Base-by-base conservation (phyloP, 1,140 invertebrate genomes). In the Drosophila truncata region DNA sequence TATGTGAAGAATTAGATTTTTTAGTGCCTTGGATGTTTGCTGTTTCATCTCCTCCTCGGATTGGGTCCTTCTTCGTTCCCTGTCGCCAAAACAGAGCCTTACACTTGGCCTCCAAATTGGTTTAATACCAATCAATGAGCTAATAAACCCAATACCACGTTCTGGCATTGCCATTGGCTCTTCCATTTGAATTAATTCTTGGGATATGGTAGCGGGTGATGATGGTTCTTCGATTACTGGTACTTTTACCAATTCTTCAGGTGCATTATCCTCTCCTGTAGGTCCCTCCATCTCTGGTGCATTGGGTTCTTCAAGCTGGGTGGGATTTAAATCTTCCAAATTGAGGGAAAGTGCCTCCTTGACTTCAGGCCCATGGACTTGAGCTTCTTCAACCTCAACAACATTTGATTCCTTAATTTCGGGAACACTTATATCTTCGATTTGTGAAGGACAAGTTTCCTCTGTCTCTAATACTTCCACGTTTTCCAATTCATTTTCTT, bases 71-170 rank as follows among this genome's bases (percentile, higher is more conserved):
- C 1, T 44, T 4, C 14, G 16, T 2, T 14, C 13, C 35, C 23
- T 54, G 7, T 70, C 66, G 4, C 66, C 66, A 37, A 70, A 70
- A 6, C 37, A 70, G 4, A 35, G 29, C 2, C 66, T 42, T 0
- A 67, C 14, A 29, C 14, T 70, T 0, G 66, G 47, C 7, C 20
- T 29, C 37, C n/a, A 70, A 23, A 65, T 20, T 2, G 13, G 37
- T 13, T 67, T 66, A 2, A 10, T 10, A n/a, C 62, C 66, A 18
- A 66, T 29, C 7, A 70, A 3, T 7, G 37, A 54, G 16, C 31
- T 44, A 4, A 70, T 9, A 0, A 70, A 4, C 4, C 47, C 47
- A 10, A 27, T 1, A 6, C 16, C 31, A 8, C 7, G 14, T 20
- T 1, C 31, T 35, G 13, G 27, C n/a, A 44, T 23, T 2, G 11